Percentiles rank a stretch among this genome's conserved stretches.
phyloP scores from a whole-genome alignment of 2,888 invertebrate genomes.

The Esperia sulphurella region DNA sequence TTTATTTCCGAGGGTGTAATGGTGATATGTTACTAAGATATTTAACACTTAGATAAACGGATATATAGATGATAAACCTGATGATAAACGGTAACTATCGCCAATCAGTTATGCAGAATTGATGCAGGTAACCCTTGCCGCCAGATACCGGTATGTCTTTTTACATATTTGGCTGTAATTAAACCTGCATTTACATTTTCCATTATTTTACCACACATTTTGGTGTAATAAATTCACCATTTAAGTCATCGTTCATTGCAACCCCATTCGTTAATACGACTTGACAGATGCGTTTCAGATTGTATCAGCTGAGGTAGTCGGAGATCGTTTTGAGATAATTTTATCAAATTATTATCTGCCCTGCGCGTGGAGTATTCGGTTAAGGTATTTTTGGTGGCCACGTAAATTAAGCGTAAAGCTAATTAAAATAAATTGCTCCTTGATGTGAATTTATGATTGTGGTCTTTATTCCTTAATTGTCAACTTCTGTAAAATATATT shows the following conservation, averaged over 20 bases:
- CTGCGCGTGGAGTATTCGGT: not conserved
- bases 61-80: no score
- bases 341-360: conserved; percentile 5
- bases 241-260: not conserved
- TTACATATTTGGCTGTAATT: no score
- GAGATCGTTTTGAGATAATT: conserved; percentile 28
- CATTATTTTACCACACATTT: no score
- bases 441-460: conserved; percentile 14
- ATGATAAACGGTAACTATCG: no score
- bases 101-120: no score
- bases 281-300: conserved; percentile 37
- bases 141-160: no score
- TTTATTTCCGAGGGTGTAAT: not conserved
- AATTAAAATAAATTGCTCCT: conserved; percentile 23
- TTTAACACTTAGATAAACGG: not conserved
- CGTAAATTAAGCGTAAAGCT: conserved; percentile 9
- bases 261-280: conserved; percentile 16
- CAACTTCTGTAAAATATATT: no score
- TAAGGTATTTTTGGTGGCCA: conserved; percentile 1
- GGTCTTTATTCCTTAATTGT: not conserved
- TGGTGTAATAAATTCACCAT: not conserved
- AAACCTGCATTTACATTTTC: no score
- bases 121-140: no score
- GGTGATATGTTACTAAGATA: not conserved
- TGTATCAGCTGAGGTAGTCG: conserved; percentile 21